A percentile compares a stretch with the other conserved stretches of the same genome.
Evolutionary conservation across 2,797 vertebrate species (phyloP).

Genomic region (Periparus ater): DNA sequence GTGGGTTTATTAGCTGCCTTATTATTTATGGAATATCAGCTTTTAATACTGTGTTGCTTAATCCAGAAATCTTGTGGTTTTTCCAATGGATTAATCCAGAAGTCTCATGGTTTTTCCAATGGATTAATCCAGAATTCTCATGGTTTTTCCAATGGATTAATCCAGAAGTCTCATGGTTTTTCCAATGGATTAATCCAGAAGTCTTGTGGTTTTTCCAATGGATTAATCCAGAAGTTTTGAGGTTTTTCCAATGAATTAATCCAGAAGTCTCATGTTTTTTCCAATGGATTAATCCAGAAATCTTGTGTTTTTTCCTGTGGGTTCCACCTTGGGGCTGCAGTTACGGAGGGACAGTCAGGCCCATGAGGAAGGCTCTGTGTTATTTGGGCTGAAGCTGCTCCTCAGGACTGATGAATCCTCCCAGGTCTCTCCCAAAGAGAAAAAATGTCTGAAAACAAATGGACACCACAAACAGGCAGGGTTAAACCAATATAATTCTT

Average conservation of each 20-base stretch:
- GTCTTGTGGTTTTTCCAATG: not conserved
- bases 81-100: not conserved
- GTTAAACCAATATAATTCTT: not conserved
- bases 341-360: not conserved
- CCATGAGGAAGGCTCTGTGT: not conserved
- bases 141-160: not conserved
- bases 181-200: not conserved
- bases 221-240: too few relatives aligned
- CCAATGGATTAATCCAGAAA: not conserved
- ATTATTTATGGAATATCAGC: not conserved
- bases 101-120: not conserved
- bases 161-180: not conserved
- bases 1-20: not conserved
- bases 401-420: not conserved
- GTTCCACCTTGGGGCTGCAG: rapidly evolving
- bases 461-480: not conserved
- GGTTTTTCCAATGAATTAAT: not conserved
- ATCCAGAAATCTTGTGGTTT: not conserved
- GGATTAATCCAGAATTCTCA: too few relatives aligned
- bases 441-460: not conserved
- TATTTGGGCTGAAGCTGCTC: not conserved
- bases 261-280: not conserved
- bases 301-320: not conserved
- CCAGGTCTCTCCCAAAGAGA: not conserved
- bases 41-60: not conserved